Evolutionary conservation across 2,113 vertebrate species (phyloP), one percentile per base, ranked within the genome.

Genomic region (Leptocoma aspasia): DNA sequence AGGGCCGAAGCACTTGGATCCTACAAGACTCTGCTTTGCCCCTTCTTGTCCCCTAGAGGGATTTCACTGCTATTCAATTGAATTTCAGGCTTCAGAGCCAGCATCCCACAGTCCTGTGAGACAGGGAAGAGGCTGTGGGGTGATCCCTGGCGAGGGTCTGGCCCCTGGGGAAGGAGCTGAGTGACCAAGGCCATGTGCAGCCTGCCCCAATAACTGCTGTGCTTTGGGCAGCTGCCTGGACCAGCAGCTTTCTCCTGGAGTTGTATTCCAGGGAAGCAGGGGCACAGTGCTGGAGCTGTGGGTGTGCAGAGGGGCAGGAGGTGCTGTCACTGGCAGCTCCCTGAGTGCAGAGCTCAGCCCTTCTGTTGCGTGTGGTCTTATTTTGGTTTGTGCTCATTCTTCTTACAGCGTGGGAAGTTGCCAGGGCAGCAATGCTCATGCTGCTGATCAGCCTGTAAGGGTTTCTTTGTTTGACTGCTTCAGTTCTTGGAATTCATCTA

Each of bases 401-500:
- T 89, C 72, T 89, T 77, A 5, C 75, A 54, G 87, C 24, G 68
- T 96, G 85, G 87, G 92, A 94, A 94, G 87, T 18, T 88, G 84
- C 79, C 75, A 56, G 91, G 94, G 75, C 85, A 64, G 87, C 21
- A 69, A 56, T 82, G 77, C 44, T 94, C 42, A 12, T 80, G 73
- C 70, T 93, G 63, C 66, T 89, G 95, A 23, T 57, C 78, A 94
- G 82, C 70, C 75, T 88, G 33, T 56, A 57, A 57, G 59, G 68
- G 92, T 88, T 95, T 95, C 61, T 93, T 94, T 96, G 87, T 93
- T 95, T 15, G 7, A 28, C 50, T 90, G 90, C 85, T 63, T 86
- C 93, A n/a, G 39, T 97, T 97, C 96, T 94, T 88, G 92, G 95
- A 97, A 97, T 19, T 88, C 71, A 82, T 87, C 76, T 82, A 79